Evolutionary conservation across 2,888 invertebrate species (phyloP), one percentile per base, ranked within the genome.

Genomic region (Dicyrtoma fusca): DNA sequence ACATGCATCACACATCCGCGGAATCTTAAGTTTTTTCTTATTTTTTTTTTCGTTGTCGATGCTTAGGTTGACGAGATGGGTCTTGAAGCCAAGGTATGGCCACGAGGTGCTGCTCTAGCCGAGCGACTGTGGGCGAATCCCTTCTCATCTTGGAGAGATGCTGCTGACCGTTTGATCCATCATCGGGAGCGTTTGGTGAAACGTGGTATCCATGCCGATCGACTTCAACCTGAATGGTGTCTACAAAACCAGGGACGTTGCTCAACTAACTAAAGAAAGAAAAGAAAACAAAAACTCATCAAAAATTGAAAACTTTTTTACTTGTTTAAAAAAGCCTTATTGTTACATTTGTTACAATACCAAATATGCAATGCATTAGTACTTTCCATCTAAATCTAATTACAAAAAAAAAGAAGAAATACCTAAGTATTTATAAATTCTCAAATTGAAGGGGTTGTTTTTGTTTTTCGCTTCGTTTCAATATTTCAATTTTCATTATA

Each of bases 61-160:
- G 13, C 2, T 17, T 75, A 81, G 74, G 87, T 88, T 0, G 92
- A 92, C 82, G 86, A 88, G 53, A 82, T 88, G 2, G 86, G 89
- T 0, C 82, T 91, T 23, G 92, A 92, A 83, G 86, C 86, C 0
- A 87, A 92, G 65, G 84, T 94, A 79, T 94, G 94, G 94, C 94
- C 94, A 3, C 87, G 94, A 77, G 89, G 91, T 1, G 91, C 93
- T 65, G 94, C 94, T 0, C 82, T 93, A 81, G 94, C 91, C 0
- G 94, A 94, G 84, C 87, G 92, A 3, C 86, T 94, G 61, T 94
- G 94, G 94, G 86, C 90, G 0, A 90, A 92, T 82, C 92, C 92
- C 0, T 84, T 85, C 76, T 84, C 86, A 17, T 82, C 83, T 23
- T 92, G 92, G 92, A 83, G 83, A 45, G 85, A 86, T 13, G 93